phyloP scores from a whole-genome alignment of 2,113 vertebrate species.

The Xenopus borealis region DNA sequence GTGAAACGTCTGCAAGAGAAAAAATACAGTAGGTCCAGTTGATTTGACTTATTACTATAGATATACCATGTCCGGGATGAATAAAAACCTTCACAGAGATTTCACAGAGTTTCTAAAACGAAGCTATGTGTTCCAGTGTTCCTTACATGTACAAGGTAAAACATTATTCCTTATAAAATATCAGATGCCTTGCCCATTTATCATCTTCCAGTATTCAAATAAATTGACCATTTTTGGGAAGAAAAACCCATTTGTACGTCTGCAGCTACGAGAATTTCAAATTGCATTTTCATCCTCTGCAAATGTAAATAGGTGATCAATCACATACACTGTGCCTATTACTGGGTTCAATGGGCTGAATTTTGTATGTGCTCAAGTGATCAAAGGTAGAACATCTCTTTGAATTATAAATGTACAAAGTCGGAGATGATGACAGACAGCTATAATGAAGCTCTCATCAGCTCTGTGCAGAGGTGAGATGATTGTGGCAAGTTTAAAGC shows the following conservation, averaged over 20 bases:
- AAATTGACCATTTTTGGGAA: background rate
- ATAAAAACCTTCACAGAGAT: too few species aligned
- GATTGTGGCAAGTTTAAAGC: constrained; percentile 16
- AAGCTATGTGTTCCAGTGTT: too few species aligned
- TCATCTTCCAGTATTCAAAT: too few species aligned
- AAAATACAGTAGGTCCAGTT: too few species aligned
- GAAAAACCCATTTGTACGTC: background rate
- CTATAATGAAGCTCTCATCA: constrained; percentile 8
- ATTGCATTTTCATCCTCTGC: background rate
- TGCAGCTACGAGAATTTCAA: background rate
- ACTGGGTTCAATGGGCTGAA: background rate
- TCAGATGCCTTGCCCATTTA: too few species aligned
- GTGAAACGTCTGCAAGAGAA: too few species aligned
- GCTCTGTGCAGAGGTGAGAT: background rate
- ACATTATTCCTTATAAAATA: too few species aligned
- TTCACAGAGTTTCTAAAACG: too few species aligned
- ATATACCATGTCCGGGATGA: too few species aligned
- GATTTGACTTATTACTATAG: too few species aligned
- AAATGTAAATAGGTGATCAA: constrained; percentile 1
- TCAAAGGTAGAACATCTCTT: constrained; percentile 30
- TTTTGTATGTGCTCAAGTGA: constrained; percentile 14
- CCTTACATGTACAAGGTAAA: too few species aligned
- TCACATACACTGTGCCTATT: background rate
- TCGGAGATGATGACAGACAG: constrained; percentile 15
- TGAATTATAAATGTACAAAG: constrained; percentile 33